Evolutionary conservation across 2,797 vertebrate species (phyloP).

Genomic region (Lutjanus argentimaculatus): DNA sequence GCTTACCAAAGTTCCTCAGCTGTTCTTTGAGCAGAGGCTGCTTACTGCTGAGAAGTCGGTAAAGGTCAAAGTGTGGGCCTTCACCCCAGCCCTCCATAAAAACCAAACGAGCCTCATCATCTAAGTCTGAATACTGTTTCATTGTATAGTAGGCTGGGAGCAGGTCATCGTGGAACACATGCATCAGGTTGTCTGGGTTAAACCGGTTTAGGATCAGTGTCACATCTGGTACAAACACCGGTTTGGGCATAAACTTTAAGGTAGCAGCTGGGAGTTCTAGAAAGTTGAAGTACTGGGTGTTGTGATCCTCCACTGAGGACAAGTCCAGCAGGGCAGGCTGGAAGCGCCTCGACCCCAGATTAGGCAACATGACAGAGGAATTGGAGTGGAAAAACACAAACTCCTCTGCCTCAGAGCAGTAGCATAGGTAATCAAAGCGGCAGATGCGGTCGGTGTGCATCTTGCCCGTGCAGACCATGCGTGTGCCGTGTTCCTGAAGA

Average conservation of each 20-base stretch:
- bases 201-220: conserved; percentile 95
- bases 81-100: conserved; percentile 99
- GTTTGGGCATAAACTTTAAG: conserved; percentile 95
- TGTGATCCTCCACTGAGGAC: conserved; percentile 98
- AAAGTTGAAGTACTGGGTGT: conserved; percentile 99
- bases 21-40: conserved; percentile 95
- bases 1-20: conserved; percentile 92
- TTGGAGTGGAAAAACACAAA: conserved; percentile 98
- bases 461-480: conserved; percentile 97
- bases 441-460: conserved; percentile 98
- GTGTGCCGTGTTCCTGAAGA: conserved; percentile 93
- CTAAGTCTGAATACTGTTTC: conserved; percentile 94
- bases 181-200: conserved; percentile 99
- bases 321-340: conserved; percentile 96
- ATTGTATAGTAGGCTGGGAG: conserved; percentile 98
- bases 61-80: conserved; percentile 95
- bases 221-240: conserved; percentile 96
- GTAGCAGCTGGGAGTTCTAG: conserved; percentile 94
- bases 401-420: conserved; percentile 94
- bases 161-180: conserved; percentile 96
- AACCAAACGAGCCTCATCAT: conserved; percentile 91
- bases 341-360: conserved; percentile 94
- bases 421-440: conserved; percentile 97
- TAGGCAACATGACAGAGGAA: conserved; percentile 94
- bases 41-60: conserved; percentile 94